These are phyloP conservation scores for Euclidia mi DNA, from an alignment of 2,888 invertebrate species.

Conservation along the genomic window DNA sequence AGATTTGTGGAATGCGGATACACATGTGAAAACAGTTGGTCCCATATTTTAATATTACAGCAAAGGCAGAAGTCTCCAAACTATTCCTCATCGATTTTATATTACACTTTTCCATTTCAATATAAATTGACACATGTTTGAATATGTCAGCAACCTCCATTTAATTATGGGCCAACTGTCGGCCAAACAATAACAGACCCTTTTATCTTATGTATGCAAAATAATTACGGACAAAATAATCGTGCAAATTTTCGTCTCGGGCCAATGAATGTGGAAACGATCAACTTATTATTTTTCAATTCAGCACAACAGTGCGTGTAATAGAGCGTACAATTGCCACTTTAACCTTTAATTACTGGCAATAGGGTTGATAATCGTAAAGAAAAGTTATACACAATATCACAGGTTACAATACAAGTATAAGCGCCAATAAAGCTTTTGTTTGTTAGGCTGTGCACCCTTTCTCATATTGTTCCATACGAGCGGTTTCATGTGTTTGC, in stretches of 20 bases:
- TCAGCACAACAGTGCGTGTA: slow-evolving; percentile 55
- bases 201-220: slow-evolving; percentile 45
- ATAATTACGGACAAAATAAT: slow-evolving; percentile 47
- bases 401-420: slow-evolving; percentile 49
- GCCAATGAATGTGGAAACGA: slow-evolving; percentile 52
- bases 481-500: slow-evolving; percentile 85
- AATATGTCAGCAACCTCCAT: neutral
- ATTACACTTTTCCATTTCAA: too few species aligned
- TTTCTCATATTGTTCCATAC: slow-evolving; percentile 85
- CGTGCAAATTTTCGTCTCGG: slow-evolving; percentile 42
- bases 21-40: too few species aligned
- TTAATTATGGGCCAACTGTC: slow-evolving; percentile 2
- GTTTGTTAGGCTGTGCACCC: slow-evolving; percentile 79
- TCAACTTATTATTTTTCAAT: slow-evolving; percentile 64
- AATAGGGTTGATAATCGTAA: slow-evolving; percentile 45
- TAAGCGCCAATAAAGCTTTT: slow-evolving; percentile 69
- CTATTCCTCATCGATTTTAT: too few species aligned
- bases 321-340: slow-evolving; percentile 37
- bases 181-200: slow-evolving; percentile 33
- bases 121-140: neutral
- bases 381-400: slow-evolving; percentile 33
- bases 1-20: too few species aligned
- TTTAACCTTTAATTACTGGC: slow-evolving; percentile 36
- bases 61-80: too few species aligned
- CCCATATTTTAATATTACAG: too few species aligned